Evolutionary conservation across 2,797 vertebrate genomes (phyloP), one percentile per base, ranked within the genome.

Genomic region (Strix occidentalis): DNA sequence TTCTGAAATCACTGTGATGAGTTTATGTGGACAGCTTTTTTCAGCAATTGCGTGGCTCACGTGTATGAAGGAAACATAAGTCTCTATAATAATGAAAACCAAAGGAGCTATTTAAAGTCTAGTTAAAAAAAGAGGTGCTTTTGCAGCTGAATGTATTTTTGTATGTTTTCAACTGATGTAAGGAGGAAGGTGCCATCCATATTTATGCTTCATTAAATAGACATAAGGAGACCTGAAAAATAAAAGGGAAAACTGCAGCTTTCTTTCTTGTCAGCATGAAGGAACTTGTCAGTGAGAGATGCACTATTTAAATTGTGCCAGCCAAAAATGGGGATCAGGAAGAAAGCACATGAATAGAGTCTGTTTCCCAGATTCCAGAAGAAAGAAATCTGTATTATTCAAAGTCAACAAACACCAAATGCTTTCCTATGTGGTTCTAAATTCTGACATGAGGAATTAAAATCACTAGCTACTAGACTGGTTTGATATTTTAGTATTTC

Each of bases 141-240:
- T 82, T 89, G 84, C 61, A 95, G 89, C 41, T 89, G 79, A 96
- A 58, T 89, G n/a, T 82, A 45, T 96, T 96, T 96, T 78, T 53
- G 69, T 48, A 83, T 79, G 35, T 84, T 63, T 96, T 92, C 79
- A 84, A 48, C 7, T 29, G 60, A 87, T 82, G 48, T 35, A 87
- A 94, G 74, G 43, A 72, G 48, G 24, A 93, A 91, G 75, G 70
- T 86, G 75, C 33, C 21, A 33, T 91, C 87, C 74, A 56, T 91
- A 93, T 91, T 96, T 87, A 82, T 84, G 88, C 63, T 95, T 94
- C 87, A 90, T 93, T 87, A 95, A 82, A 94, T 93, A 92, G 94
- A 56, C 64, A 84, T 80, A 82, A 66, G 71, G 75, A 91, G 28
- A 78, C 39, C 45, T 84, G 43, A 48, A 94, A 89, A 92, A 65